phyloP scores from a whole-genome alignment of 2,888 invertebrate genomes.

The Aphrophora alni region DNA sequence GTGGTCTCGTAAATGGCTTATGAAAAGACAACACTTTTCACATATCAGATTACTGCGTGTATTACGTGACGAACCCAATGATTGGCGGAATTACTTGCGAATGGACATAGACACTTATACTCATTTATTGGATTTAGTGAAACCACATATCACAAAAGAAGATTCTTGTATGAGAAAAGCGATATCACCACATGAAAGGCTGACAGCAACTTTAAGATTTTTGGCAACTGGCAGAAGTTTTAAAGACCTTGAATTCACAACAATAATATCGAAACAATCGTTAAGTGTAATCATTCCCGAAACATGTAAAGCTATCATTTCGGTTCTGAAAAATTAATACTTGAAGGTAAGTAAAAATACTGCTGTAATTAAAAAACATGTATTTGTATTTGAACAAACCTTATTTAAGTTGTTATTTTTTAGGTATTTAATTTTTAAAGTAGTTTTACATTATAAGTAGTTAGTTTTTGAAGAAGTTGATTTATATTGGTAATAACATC shows the following conservation, averaged over 20 bases:
- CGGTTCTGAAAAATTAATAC: slow-evolving; percentile 49
- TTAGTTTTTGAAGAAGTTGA: no score
- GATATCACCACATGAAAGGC: slow-evolving; percentile 49
- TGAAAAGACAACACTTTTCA: no score
- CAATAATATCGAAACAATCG: slow-evolving; percentile 51
- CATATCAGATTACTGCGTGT: slow-evolving; percentile 33
- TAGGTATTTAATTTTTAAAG: no score
- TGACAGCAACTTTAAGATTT: slow-evolving; percentile 41
- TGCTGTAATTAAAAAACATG: slow-evolving; percentile 10
- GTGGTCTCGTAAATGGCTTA: no score
- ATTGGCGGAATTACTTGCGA: slow-evolving; percentile 48
- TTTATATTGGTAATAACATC: neutral
- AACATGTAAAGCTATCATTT: slow-evolving; percentile 50
- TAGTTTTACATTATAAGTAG: no score
- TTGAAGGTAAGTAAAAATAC: slow-evolving; percentile 46
- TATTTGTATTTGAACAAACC: no score
- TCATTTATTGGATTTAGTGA: slow-evolving; percentile 45
- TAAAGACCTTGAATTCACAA: slow-evolving; percentile 51
- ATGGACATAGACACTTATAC: slow-evolving; percentile 48
- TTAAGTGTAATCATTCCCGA: slow-evolving; percentile 50
- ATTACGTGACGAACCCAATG: slow-evolving; percentile 42
- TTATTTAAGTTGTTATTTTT: no score
- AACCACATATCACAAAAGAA: slow-evolving; percentile 47
- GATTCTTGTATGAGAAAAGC: slow-evolving; percentile 48
- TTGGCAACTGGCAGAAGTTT: slow-evolving; percentile 51